Evolutionary conservation across 2,797 vertebrate genomes (phyloP), one percentile per base, ranked within the genome.

Genomic region (Mastacembelus armatus): DNA sequence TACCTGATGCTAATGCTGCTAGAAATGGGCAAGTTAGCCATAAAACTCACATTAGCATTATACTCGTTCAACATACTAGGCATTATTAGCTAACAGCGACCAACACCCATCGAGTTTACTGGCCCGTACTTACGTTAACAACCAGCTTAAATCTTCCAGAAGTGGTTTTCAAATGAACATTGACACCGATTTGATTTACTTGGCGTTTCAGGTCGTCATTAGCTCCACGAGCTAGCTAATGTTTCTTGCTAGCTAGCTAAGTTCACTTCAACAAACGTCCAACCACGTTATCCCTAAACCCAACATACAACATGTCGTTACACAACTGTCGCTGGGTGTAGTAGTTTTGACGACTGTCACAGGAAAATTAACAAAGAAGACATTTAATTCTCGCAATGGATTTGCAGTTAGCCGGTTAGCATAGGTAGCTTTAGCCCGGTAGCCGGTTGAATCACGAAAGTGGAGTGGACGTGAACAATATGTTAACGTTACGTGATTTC

Each of bases 381-480:
- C 30, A 6, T 36, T 4, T 16, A 21, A 36, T 40, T 24, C 19
- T 61, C 19, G 64, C 44, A 10, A 32, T 21, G 82, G 73, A 50
- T 50, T 52, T 33, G 74, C 38, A 39, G 59, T 62, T 84, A 80
- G 54, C 50, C 38, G 18, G 42, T 44, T 84, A 85, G 76, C 82
- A 35, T 3, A 3, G 73, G 57, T 86, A 88, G 75, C 80, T 12
- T 51, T 43, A 65, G 67, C 69, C 21, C 22, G 33, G 19, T 43
- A 79, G 75, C 84, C 78, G 81, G 73, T 61, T 72, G 72, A 59
- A 80, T 71, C 70, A 67, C 60, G 55, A 64, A 58, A 84, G 73
- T 78, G 65, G 50, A 81, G 65, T 65, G 72, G 47, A 88, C 75
- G 72, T 72, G 78, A 78, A 81, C 76, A 74, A 71, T 59, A 71